Percentiles rank a stretch among this genome's conserved stretches.
phyloP scores from a whole-genome alignment of 2,113 vertebrate species.

The Oreocharis arfaki region DNA sequence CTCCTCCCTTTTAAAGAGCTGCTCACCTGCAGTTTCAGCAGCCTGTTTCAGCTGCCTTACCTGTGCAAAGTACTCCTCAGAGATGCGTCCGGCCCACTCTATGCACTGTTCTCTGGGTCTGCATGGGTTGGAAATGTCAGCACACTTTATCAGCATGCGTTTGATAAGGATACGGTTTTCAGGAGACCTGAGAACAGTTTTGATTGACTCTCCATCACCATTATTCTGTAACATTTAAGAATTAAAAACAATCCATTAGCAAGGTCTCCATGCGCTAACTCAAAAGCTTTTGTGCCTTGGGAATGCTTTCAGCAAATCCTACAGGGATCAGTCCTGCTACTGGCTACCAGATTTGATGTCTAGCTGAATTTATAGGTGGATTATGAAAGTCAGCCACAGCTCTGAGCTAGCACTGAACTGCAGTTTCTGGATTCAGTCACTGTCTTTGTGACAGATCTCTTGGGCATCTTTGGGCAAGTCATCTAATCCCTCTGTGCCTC shows the following conservation, averaged over 20 bases:
- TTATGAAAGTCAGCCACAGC: not conserved
- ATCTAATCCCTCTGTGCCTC: not conserved
- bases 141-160: constrained; percentile 96
- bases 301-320: not conserved
- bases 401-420: not conserved
- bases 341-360: not conserved
- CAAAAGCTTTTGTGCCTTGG: not conserved
- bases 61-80: constrained; percentile 98
- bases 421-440: not conserved
- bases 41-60: constrained; percentile 53
- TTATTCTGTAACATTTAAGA: constrained; percentile 65
- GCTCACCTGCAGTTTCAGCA: not conserved
- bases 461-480: not conserved
- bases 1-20: not conserved
- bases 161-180: constrained; percentile 95
- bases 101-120: constrained; percentile 87
- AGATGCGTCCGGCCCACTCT: constrained; percentile 95
- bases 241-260: constrained; percentile 37
- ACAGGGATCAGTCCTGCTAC: not conserved
- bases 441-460: not conserved
- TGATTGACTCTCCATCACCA: constrained; percentile 79
- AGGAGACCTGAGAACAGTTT: constrained; percentile 81
- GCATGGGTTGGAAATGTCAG: constrained; percentile 96
- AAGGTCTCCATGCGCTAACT: not conserved
- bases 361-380: not conserved